A percentile compares a stretch with the other conserved stretches of the same genome.
These are phyloP conservation scores for Tholera decimalis DNA, from an alignment of 2,888 invertebrate species.

Conservation along the genomic window DNA sequence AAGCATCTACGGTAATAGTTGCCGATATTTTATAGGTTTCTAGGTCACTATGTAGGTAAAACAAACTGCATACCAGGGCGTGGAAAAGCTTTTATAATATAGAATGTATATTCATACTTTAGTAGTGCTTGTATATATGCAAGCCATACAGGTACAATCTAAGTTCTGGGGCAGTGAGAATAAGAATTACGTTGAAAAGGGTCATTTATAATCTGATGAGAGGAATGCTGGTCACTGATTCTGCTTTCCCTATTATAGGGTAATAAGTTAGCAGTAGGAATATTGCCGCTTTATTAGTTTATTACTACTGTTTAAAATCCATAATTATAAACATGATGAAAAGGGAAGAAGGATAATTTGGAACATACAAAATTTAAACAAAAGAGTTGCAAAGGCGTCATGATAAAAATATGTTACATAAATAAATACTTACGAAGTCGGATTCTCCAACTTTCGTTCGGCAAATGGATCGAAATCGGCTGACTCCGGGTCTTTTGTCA, in stretches of 20 bases:
- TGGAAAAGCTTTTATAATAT: conserved; percentile 8
- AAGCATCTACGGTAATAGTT: conserved; percentile 11
- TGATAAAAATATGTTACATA: conserved; percentile 2
- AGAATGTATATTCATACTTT: not conserved
- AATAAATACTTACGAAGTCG: conserved; percentile 94
- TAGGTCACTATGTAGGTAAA: conserved; percentile 19
- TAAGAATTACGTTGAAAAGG: not conserved
- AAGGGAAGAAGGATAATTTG: conserved; percentile 1
- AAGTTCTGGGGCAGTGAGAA: not conserved
- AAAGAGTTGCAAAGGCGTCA: conserved; percentile 13
- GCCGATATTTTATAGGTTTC: conserved; percentile 18
- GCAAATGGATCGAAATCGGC: conserved; percentile 94
- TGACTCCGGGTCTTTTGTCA: conserved; percentile 93
- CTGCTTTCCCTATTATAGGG: not conserved
- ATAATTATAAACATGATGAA: not conserved
- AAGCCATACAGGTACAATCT: not conserved
- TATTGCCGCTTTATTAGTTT: not conserved
- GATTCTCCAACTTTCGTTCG: conserved; percentile 93
- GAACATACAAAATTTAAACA: conserved; percentile 13
- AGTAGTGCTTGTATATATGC: not conserved
- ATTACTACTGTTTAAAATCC: not conserved
- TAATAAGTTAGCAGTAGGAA: not conserved
- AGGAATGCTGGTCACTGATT: not conserved
- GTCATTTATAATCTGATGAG: not conserved
- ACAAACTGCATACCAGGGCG: conserved; percentile 5